Evolutionary conservation across 2,888 invertebrate genomes (phyloP).

Genomic region (Erebia palarica): DNA sequence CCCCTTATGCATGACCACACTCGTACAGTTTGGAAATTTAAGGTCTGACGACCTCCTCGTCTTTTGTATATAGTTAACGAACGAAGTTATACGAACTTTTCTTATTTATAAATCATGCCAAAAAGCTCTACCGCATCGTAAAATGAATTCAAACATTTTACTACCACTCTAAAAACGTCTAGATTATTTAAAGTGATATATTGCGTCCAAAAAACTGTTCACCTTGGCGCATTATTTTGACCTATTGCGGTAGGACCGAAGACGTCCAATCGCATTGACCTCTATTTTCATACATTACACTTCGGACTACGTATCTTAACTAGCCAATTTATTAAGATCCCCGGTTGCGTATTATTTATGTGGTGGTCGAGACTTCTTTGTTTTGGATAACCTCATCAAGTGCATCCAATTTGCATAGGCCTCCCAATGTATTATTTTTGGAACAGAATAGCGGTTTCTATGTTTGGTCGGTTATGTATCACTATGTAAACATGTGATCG

Average conservation of each 20-base stretch:
- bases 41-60: no score
- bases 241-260: slow-evolving; percentile 59
- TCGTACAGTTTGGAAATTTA: no score
- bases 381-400: slow-evolving; percentile 33
- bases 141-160: not conserved
- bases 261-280: slow-evolving; percentile 23
- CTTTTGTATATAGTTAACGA: no score
- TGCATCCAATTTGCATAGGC: slow-evolving; percentile 45
- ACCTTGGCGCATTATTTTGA: slow-evolving; percentile 48
- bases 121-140: not conserved
- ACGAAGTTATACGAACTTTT: not conserved
- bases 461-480: slow-evolving; percentile 35
- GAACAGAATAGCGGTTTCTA: slow-evolving; percentile 20
- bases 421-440: slow-evolving; percentile 30
- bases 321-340: slow-evolving; percentile 18
- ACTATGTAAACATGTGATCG: slow-evolving; percentile 40
- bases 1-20: no score
- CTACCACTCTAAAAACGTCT: not conserved
- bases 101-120: not conserved
- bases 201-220: slow-evolving; percentile 43
- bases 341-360: not conserved
- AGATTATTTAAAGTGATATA: slow-evolving; percentile 33
- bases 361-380: not conserved
- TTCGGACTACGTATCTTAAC: slow-evolving; percentile 25
- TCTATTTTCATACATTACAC: slow-evolving; percentile 24